Base-by-base conservation (phyloP, 2,797 vertebrate genomes). In the Lates japonicus region DNA sequence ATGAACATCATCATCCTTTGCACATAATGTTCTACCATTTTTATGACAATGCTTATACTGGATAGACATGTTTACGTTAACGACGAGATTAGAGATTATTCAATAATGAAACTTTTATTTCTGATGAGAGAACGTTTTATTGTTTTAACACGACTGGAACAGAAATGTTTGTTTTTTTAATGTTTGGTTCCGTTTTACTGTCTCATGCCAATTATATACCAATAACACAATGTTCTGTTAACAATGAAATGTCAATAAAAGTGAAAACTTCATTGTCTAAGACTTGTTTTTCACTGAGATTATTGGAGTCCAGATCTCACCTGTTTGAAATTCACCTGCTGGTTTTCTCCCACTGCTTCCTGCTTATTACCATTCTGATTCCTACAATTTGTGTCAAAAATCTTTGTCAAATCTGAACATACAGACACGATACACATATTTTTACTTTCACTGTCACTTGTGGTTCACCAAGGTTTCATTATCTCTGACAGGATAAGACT, bases 221-320 rank as follows among this genome's bases (percentile, higher is more conserved):
- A 83, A 90, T 85, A 90, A 90, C 92, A 94, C 93, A 82, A 92
- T 74, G 90, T 95, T 94, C 90, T 94, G 93, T 95, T 95, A 85
- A 92, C 87, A 80, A 92, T 83, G 78, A 94, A 92, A 91, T 90
- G 90, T 94, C 91, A 96, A 96, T 95, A 95, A 96, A 96, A 93
- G 82, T 90, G 70, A 85, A 87, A 86, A 80, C 76, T 80, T 84
- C 51, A 80, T 76, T 77, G 81, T 82, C 60, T 63, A 5, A 46
- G 3, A 9, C 5, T 7, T 73, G 49, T 22, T 73, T 46, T 29
- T 84, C 49, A 70, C 25, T 70, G 37, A 42, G 13, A 35, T 13
- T 42, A 22, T 39, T 42, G 13, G 46, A 48, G 14, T 44, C 42
- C 14, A 5, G 39, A 19, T 49, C 48, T 9, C 20, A n/a, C 10